phyloP scores from a whole-genome alignment of 2,888 invertebrate species.

The Sinotaia quadrata region DNA sequence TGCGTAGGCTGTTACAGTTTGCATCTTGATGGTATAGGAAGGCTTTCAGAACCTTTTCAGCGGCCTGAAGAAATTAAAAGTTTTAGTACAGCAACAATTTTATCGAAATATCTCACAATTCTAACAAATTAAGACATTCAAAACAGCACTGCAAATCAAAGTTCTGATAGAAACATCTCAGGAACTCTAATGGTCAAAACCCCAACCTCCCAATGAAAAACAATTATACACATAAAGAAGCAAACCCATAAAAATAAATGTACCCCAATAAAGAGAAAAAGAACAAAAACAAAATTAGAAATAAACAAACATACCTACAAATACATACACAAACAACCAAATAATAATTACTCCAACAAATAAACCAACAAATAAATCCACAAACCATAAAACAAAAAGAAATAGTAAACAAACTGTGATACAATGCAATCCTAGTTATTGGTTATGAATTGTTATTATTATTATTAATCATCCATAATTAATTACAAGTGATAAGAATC shows the following conservation, averaged over 20 bases:
- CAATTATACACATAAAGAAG: background rate
- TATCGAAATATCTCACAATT: background rate
- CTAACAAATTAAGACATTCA: too few relatives aligned
- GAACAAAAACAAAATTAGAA: background rate
- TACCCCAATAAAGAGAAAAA: background rate
- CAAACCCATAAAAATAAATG: background rate
- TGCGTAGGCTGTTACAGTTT: background rate
- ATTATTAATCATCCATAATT: too few relatives aligned
- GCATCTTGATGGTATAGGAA: conserved; percentile 28
- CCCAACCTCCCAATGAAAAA: background rate
- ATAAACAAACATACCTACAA: background rate
- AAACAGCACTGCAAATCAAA: too few relatives aligned
- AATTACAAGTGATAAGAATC: too few relatives aligned
- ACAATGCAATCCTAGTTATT: background rate
- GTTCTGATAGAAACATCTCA: background rate
- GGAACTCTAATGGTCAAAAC: background rate
- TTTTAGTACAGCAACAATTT: background rate
- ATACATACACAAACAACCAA: background rate
- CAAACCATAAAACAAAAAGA: background rate
- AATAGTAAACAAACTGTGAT: background rate
- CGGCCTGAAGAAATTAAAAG: conserved; percentile 39
- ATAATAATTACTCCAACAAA: too few relatives aligned
- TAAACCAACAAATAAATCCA: too few relatives aligned
- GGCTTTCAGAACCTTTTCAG: conserved; percentile 43
- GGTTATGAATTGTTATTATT: too few relatives aligned